Conservation (phyloP, 2,113 vertebrate genomes). For the Alethe castanea region DNA sequence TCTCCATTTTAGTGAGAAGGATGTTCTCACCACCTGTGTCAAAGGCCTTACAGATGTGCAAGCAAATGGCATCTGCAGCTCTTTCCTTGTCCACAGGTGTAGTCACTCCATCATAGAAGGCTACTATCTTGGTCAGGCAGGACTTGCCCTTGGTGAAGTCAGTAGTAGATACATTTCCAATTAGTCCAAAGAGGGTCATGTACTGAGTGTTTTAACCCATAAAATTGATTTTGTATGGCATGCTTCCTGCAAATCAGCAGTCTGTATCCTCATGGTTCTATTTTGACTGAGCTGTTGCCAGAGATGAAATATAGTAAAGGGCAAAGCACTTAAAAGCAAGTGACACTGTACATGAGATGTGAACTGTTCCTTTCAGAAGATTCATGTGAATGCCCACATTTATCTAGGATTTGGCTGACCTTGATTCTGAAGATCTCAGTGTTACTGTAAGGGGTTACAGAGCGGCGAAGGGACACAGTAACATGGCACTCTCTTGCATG, state of each 20-base stretch:
- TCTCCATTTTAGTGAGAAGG: not conserved
- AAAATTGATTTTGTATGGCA: not conserved
- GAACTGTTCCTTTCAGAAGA: not conserved
- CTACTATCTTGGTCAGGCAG: not conserved
- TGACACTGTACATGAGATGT: not conserved
- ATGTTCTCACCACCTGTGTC: accelerated
- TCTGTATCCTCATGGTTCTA: not conserved
- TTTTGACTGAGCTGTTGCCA: not conserved
- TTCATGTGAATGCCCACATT: not conserved
- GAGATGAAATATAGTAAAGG: not conserved
- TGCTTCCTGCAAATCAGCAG: not conserved
- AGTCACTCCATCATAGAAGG: not conserved
- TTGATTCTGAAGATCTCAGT: not conserved
- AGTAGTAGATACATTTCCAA: not conserved
- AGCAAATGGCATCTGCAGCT: not conserved
- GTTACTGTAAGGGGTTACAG: too few relatives aligned
- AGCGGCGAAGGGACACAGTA: too few relatives aligned
- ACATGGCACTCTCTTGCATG: too few relatives aligned
- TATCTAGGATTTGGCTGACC: not conserved
- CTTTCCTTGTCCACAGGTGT: not conserved
- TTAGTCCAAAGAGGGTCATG: not conserved
- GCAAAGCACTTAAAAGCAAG: not conserved
- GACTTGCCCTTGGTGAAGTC: not conserved
- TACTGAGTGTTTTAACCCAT: not conserved
- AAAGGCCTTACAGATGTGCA: not conserved